Base-by-base conservation (phyloP, 2,797 vertebrate species). In the Caiman crocodilus region DNA sequence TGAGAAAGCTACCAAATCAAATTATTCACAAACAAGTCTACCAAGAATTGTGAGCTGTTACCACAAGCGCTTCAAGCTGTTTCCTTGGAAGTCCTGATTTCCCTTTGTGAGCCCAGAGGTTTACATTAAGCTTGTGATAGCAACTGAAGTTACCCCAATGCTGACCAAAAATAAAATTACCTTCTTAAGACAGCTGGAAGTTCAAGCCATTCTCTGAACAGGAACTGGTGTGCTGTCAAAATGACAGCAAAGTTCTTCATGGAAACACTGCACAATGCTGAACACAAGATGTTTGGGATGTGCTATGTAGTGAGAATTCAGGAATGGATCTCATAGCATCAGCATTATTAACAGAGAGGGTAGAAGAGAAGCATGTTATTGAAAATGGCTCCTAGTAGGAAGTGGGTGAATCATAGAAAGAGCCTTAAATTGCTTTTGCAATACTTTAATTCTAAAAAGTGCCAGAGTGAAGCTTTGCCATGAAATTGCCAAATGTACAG, bases 311-410 rank as follows among this genome's bases (percentile, higher is more conserved):
- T 9, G 14, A 28, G 85, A 92, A 6, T 0, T 1, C 65, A 60
- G 84, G 79, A 42, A 13, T 55, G 15, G n/a, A 25, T 0, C 1
- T 61, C 60, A 23, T 21, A 10, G 60, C 60, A 26, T 25, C 23
- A 3, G 9, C 64, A 76, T 78, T 5, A 28, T 30, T 79, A 74
- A 80, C 42, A 76, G 32, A 18, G n/a, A 84, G 16, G 89, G 67
- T 0, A 0, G 12, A 76, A 58, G 42, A 91, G 10, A 1, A 73
- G 16, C 32, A 25, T 5, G 10, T 4, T 2, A 0, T 35, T 75
- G 23, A 59, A 89, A 42, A 85, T 82, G 77, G 15, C 9, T 74
- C 50, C 59, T 60, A 12, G 20, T 23, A n/a, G 10, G 7, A 93
- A 42, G 42, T 79, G 42, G 59, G 79, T 7, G 13, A 79, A 10